Percentiles rank a stretch among this genome's conserved stretches.
Conservation (phyloP, 2,888 invertebrate species). For the Drosophila pseudotalamancana region DNA sequence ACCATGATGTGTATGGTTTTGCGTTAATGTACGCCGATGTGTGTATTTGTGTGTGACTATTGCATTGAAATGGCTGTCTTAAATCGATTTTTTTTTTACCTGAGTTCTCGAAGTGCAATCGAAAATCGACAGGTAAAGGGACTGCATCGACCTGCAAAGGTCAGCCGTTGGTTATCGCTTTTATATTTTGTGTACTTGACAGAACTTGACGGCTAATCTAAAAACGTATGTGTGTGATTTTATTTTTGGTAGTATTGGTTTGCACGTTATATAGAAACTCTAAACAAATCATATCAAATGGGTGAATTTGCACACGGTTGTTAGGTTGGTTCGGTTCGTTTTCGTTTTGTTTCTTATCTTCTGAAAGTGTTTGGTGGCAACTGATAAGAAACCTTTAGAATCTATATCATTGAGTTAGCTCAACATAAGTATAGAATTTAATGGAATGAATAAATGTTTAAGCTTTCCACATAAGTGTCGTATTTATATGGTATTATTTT, state of each 20-base stretch:
- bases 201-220: slow-evolving; percentile 9
- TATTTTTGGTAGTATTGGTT: neutral
- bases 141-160: slow-evolving; percentile 4
- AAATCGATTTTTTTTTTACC: slow-evolving; percentile 73
- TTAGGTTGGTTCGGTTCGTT: neutral
- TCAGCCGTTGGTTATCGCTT: slow-evolving; percentile 4
- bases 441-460: neutral
- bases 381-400: neutral
- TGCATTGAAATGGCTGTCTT: slow-evolving; percentile 60
- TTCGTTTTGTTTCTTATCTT: slow-evolving; percentile 1
- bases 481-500: neutral
- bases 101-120: slow-evolving; percentile 48
- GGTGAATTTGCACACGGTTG: no score
- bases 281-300: neutral
- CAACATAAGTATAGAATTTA: neutral
- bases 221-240: slow-evolving; percentile 3
- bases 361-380: neutral
- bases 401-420: neutral
- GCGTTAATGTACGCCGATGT: slow-evolving; percentile 17
- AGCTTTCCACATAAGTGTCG: no score
- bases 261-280: slow-evolving; percentile 1
- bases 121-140: slow-evolving; percentile 34
- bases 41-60: slow-evolving; percentile 17
- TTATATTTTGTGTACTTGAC: slow-evolving; percentile 5
- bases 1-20: slow-evolving; percentile 23